Evolutionary conservation across 64 coral and sea anemone species (phyloP), one percentile per base, ranked within the genome.

Genomic region (Montipora cactus): DNA sequence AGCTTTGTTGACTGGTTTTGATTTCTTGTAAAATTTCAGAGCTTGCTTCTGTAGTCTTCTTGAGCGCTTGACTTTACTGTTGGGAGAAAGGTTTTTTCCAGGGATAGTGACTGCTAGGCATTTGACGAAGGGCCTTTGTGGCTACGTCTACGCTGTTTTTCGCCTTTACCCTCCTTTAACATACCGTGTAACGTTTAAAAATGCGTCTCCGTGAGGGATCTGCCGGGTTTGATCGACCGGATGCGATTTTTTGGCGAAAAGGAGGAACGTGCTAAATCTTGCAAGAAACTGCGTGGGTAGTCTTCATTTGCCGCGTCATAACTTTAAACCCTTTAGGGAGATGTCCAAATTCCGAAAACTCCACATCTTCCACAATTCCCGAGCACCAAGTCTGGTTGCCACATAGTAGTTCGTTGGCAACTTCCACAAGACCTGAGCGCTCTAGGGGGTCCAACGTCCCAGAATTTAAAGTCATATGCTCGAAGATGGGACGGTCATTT

Each of bases 61-160:
- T 8, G 47, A n/a, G 18, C 72, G 69, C 15, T 75, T 88, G 6
- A 2, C 14, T 66, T 75, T 76, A 53, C 70, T 88, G 18, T 47
- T 74, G 16, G 87, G 87, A 21, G 87, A 76, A 21, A 88, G 49
- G 25, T 25, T 25, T 25, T 53, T 77, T 88, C 25, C 47, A 52
- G 18, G 87, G 87, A 58, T 44, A 88, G 25, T 88, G 73, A 70
- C 87, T 88, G 21, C 70, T 73, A 8, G 70, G 70, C 70, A 21
- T 73, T 73, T 73, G 70, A 25, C 70, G 19, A 8, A 73, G 21
- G 21, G 18, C 21, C 70, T 73, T 73, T 21, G 70, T 73, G 19
- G 70, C 70, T 21, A 21, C 70, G 0, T 73, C 70, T 21, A 73
- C 70, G 70, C 70, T 73, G 14, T 73, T 73, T 21, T 73, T 73